Conservation (phyloP, 2,113 vertebrate genomes). For the Atractosteus spatula region DNA sequence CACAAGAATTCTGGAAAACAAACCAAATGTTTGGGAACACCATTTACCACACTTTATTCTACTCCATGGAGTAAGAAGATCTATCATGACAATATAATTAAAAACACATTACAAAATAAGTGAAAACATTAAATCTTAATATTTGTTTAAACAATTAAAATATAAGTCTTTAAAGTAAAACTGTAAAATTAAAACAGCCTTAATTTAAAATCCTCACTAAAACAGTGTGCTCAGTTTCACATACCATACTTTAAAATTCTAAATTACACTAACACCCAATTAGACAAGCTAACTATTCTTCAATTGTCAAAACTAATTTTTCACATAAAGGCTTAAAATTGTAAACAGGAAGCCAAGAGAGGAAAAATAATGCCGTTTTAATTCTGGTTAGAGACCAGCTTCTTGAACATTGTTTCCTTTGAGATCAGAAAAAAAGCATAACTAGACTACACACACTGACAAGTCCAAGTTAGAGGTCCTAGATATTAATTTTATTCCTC, state of each 20-base stretch:
- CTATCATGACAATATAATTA: no score
- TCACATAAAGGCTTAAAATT: constrained; percentile 7
- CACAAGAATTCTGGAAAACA: no score
- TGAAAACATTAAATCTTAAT: no score
- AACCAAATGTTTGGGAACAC: no score
- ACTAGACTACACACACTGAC: neutral
- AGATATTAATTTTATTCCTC: constrained; percentile 8
- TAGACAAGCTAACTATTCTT: neutral
- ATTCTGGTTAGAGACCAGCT: constrained; percentile 1
- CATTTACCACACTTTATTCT: no score
- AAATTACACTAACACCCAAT: neutral
- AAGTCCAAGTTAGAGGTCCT: neutral
- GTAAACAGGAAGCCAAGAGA: constrained; percentile 13
- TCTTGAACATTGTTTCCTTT: neutral
- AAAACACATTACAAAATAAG: no score
- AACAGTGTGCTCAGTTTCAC: neutral
- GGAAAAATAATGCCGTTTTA: constrained; percentile 1
- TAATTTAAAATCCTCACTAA: neutral
- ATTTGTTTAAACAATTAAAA: no score
- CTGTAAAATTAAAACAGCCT: neutral
- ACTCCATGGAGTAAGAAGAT: no score
- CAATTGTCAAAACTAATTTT: neutral
- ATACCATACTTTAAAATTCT: neutral
- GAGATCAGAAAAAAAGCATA: constrained; percentile 1
- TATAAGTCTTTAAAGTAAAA: no score